Evolutionary conservation across 2,888 invertebrate species (phyloP).

Genomic region (Campopleginae sp.): DNA sequence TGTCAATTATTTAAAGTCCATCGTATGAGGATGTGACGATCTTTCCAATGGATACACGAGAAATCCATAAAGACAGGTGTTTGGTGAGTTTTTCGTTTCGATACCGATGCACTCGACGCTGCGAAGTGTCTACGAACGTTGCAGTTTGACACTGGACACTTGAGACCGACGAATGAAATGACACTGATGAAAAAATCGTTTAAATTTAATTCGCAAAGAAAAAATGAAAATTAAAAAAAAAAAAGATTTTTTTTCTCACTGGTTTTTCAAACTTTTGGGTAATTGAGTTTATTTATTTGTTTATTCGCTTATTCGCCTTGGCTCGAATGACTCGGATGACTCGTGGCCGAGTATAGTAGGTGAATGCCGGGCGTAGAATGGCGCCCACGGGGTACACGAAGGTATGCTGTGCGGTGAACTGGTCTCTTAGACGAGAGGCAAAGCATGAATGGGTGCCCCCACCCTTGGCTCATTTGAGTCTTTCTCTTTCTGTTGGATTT

Average conservation of each 20-base stretch:
- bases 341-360: slow-evolving; percentile 74
- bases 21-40: slow-evolving; percentile 47
- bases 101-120: background rate
- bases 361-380: slow-evolving; percentile 78
- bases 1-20: slow-evolving; percentile 71
- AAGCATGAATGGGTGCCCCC: slow-evolving; percentile 83
- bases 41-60: background rate
- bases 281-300: background rate
- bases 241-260: background rate
- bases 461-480: slow-evolving; percentile 64
- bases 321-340: slow-evolving; percentile 71
- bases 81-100: background rate
- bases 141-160: background rate
- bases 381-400: slow-evolving; percentile 80
- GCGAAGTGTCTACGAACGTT: background rate
- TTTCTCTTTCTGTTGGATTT: slow-evolving; percentile 32
- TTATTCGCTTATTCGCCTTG: slow-evolving; percentile 61
- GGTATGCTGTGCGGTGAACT: slow-evolving; percentile 81
- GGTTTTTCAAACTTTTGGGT: background rate
- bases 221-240: background rate
- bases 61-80: background rate
- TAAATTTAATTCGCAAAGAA: background rate
- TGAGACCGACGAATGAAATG: background rate
- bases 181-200: background rate
- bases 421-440: slow-evolving; percentile 82